Percentiles rank a stretch among this genome's conserved stretches.
Evolutionary conservation across 1,140 invertebrate species (phyloP).

Genomic region (Penaeus vannamei): DNA sequence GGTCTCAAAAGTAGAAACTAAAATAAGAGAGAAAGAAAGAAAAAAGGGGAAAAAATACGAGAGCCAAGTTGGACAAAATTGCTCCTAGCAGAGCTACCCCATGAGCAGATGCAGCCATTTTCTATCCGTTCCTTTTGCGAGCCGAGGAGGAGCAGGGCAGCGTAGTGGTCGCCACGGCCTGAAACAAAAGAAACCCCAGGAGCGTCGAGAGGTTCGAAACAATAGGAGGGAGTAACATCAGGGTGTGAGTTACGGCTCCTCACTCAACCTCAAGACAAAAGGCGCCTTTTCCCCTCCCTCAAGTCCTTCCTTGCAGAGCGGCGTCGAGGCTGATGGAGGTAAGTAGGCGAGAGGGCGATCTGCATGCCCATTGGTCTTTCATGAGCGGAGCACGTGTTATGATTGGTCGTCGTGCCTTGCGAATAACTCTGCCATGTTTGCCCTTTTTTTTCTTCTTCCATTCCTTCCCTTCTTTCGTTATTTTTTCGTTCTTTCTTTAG

Average conservation of each 20-base stretch:
- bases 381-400: not conserved
- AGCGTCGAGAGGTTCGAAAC: slow-evolving; percentile 21
- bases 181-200: no score
- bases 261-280: slow-evolving; percentile 37
- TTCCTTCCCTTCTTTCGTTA: slow-evolving; percentile 31
- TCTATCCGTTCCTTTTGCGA: slow-evolving; percentile 42
- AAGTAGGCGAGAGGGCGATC: slow-evolving; percentile 22
- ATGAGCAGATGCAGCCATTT: slow-evolving; percentile 55
- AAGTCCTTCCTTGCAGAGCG: slow-evolving; percentile 23
- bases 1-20: slow-evolving; percentile 1
- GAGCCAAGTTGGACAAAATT: not conserved
- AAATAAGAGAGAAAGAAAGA: slow-evolving; percentile 39
- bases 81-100: not conserved
- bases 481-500: not conserved
- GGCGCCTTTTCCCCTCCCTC: not conserved
- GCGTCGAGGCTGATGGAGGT: not conserved
- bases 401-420: not conserved
- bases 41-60: not conserved
- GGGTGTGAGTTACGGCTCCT: slow-evolving; percentile 45
- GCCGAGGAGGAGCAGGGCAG: slow-evolving; percentile 37
- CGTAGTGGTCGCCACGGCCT: not conserved
- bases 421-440: not conserved
- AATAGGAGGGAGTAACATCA: slow-evolving; percentile 29
- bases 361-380: slow-evolving; percentile 21
- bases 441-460: not conserved